phyloP scores from a whole-genome alignment of 2,113 vertebrate genomes.

The Dissostichus mawsoni region DNA sequence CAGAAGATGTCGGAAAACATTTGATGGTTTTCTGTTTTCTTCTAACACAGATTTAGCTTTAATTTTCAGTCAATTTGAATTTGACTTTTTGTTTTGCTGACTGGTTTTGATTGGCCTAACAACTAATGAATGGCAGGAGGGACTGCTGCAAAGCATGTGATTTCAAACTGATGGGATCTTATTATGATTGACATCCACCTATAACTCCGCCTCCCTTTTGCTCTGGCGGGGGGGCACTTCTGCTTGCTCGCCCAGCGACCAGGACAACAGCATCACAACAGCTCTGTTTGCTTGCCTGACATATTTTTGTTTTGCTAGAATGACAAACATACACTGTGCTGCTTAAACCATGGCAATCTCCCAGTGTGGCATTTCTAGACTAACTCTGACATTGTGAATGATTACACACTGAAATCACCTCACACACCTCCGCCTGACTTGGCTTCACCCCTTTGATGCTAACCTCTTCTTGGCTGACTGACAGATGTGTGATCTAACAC shows the following conservation, averaged over 20 bases:
- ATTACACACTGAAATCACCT: constrained; percentile 9
- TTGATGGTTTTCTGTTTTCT: constrained; percentile 54
- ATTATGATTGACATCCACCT: constrained; percentile 28
- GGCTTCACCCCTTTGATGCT: not conserved
- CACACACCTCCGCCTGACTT: constrained; percentile 14
- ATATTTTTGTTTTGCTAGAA: constrained; percentile 49
- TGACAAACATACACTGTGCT: constrained; percentile 55
- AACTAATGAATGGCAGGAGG: constrained; percentile 49
- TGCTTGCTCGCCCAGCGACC: constrained; percentile 40
- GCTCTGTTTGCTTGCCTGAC: constrained; percentile 68
- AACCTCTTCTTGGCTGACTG: constrained; percentile 41
- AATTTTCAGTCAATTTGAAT: not conserved
- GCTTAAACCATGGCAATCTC: constrained; percentile 76
- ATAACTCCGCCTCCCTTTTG: constrained; percentile 22
- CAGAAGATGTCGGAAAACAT: constrained; percentile 48
- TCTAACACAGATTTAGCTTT: constrained; percentile 55
- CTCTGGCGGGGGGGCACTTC: constrained; percentile 18
- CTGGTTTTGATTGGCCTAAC: constrained; percentile 56
- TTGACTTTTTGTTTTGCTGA: constrained; percentile 38
- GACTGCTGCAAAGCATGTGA: constrained; percentile 53
- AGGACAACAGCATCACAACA: constrained; percentile 43
- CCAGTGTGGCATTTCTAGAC: constrained; percentile 46
- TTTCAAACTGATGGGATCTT: constrained; percentile 19
- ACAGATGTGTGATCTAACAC: constrained; percentile 37
- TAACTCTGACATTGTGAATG: constrained; percentile 39